Base-by-base conservation (phyloP, 2,797 vertebrate species). In the Hemibagrus guttatus region DNA sequence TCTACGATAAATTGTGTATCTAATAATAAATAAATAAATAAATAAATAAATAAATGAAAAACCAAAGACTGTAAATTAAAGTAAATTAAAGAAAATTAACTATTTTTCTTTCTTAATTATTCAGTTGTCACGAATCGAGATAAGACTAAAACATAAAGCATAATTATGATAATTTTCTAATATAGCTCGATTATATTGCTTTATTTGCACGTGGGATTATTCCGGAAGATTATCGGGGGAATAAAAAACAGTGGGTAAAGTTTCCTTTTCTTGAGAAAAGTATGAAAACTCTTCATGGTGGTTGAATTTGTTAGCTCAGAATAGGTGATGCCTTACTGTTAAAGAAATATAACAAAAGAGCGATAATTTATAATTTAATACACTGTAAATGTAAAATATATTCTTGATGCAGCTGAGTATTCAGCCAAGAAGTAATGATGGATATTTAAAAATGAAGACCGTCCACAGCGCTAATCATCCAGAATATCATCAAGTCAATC, bases 381-480 rank as follows among this genome's bases (percentile, higher is more conserved):
- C 8, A 49, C 46, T 49, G 7, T 49, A 49, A 49, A 49, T 49
- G 9, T 46, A 46, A 42, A 46, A 12, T 26, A 12, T 52, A 11
- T 54, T 28, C 52, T 8, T 5, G 28, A 56, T 76, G 17, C 52
- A 21, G 17, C 1, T 28, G 28, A 80, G 4, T 61, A 28, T 35
- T 58, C 12, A 58, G 52, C 16, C 3, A 1, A 35, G 54, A 74
- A n/a, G 23, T n/a, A 49, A 35, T 35, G 16, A 35, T 13, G 13
- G 59, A 61, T 39, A 42, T 80, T 59, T 26, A 26, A 80, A 21
- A 39, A 80, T 42, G 2, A 23, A 35, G 3, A 71, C 54, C 71
- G 69, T 71, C 85, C 72, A 39, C 54, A 19, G 71, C 35, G 66
- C 59, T 81, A 81, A 86, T 78, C 69, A 58, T 88, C 76, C 80